phyloP scores from a whole-genome alignment of 2,888 invertebrate species.

The Acheta domesticus region DNA sequence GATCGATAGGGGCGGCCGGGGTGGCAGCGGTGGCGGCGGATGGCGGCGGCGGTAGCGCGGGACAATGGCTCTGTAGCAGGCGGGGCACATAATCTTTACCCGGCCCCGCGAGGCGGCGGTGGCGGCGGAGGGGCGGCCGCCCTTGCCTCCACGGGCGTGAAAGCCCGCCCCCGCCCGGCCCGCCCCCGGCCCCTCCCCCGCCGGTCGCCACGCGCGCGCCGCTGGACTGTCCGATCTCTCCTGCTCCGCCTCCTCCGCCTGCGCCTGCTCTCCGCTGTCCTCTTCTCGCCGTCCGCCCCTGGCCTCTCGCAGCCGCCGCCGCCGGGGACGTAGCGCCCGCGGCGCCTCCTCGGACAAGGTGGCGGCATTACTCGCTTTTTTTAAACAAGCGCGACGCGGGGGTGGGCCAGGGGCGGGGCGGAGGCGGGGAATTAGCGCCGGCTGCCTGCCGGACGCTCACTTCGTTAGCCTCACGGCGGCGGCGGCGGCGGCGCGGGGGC shows the following conservation, averaged over 20 bases:
- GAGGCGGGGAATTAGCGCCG: constrained; percentile 20
- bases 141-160: too few species aligned
- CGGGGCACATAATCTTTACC: constrained; percentile 20
- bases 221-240: neutral
- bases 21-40: neutral
- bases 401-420: neutral
- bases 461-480: constrained; percentile 1
- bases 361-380: constrained; percentile 18
- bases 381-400: neutral
- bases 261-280: too few species aligned
- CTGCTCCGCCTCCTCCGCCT: too few species aligned
- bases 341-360: constrained; percentile 8
- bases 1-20: neutral
- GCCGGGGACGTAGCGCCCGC: too few species aligned
- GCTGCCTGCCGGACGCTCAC: constrained; percentile 19
- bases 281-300: neutral
- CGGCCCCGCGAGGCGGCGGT: neutral
- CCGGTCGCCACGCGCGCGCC: neutral
- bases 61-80: neutral
- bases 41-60: neutral
- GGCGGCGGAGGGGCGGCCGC: too few species aligned
- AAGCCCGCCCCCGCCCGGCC: neutral
- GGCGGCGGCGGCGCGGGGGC: neutral
- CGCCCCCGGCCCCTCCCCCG: neutral
- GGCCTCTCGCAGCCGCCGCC: neutral